Conservation (phyloP, 2,888 invertebrate genomes). For the Agonum fuliginosum region DNA sequence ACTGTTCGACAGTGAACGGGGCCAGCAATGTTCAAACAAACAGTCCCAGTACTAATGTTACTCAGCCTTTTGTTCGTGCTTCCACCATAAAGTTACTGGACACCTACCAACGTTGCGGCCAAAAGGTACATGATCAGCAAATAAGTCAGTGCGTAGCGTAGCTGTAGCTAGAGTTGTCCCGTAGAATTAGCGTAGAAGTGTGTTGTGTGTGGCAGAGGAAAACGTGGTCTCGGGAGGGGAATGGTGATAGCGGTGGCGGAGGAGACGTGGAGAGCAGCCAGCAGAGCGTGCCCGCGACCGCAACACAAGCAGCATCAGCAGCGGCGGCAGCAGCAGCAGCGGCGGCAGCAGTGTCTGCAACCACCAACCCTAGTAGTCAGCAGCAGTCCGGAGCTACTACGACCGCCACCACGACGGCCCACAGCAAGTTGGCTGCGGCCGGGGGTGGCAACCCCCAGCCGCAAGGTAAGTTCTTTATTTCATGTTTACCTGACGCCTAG, state of each 20-base stretch:
- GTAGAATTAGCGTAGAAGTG: not conserved
- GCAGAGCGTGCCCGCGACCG: constrained; percentile 69
- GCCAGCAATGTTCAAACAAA: constrained; percentile 63
- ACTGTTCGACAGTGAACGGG: constrained; percentile 39
- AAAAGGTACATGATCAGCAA: constrained; percentile 74
- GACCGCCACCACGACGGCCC: constrained; percentile 83
- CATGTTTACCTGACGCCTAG: not conserved
- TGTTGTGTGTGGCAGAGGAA: constrained; percentile 73
- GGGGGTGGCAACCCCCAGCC: constrained; percentile 83
- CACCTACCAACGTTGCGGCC: constrained; percentile 81
- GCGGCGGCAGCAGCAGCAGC: constrained; percentile 69
- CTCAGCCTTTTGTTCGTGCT: constrained; percentile 78
- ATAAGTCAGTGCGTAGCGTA: not conserved
- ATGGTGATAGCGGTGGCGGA: constrained; percentile 77
- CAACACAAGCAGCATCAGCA: constrained; percentile 68
- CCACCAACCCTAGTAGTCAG: constrained; percentile 66
- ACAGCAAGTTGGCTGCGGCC: constrained; percentile 88
- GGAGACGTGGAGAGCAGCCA: constrained; percentile 68
- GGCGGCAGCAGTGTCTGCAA: constrained; percentile 70
- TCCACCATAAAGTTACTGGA: constrained; percentile 82
- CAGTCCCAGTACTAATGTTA: constrained; percentile 68
- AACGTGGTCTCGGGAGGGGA: constrained; percentile 79
- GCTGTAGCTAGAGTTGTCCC: not conserved
- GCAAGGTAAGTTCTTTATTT: constrained; percentile 71
- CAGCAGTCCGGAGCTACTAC: constrained; percentile 68